Evolutionary conservation across 2,888 invertebrate species (phyloP).

Genomic region (Campoplex nolae): DNA sequence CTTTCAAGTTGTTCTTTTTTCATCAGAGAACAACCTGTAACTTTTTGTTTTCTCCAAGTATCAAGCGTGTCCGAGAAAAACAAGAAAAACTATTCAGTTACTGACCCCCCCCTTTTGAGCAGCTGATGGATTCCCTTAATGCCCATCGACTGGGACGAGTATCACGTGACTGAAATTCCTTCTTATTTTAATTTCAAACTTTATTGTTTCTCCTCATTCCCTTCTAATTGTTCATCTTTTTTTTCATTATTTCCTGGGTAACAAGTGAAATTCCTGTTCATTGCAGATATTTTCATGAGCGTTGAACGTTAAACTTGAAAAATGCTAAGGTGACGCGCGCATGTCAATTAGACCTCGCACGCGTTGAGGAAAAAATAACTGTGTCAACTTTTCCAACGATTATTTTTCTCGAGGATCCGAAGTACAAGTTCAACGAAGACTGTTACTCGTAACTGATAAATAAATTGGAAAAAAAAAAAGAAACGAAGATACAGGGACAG

Average conservation of each 20-base stretch:
- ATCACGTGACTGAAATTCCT: background rate
- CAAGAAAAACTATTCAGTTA: no score
- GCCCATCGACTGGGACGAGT: background rate
- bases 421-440: background rate
- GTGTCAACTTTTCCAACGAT: background rate
- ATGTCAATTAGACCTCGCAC: background rate
- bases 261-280: background rate
- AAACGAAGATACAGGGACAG: background rate
- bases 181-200: background rate
- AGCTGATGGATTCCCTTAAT: no score
- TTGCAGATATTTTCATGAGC: conserved; percentile 10
- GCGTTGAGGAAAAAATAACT: background rate
- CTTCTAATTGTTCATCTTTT: background rate
- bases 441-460: no score
- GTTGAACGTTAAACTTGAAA: background rate
- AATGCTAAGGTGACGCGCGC: background rate
- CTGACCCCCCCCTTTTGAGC: no score
- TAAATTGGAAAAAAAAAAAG: background rate
- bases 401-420: background rate
- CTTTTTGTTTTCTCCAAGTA: no score
- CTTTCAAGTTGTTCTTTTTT: no score
- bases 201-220: background rate
- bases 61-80: no score
- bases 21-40: no score
- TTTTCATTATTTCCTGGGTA: background rate